Evolutionary conservation across 2,113 vertebrate genomes (phyloP).

Genomic region (Aphyosemion australe): DNA sequence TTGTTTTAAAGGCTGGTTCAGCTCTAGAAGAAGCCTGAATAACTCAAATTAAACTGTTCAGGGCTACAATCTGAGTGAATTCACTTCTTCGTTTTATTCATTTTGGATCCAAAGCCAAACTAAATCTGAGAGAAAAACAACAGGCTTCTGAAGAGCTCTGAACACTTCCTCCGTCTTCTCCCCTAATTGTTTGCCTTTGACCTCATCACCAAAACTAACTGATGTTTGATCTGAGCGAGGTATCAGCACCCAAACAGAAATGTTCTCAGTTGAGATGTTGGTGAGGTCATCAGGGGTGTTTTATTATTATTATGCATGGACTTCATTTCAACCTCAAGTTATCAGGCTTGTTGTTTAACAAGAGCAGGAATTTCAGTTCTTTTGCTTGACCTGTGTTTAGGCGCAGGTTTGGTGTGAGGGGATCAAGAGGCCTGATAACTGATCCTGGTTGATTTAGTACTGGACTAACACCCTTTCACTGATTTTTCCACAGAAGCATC

Average conservation of each 20-base stretch:
- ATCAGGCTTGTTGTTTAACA: slow-evolving; percentile 35
- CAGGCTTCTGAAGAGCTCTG: slow-evolving; percentile 44
- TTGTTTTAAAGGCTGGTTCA: slow-evolving; percentile 31
- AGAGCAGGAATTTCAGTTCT: too few species aligned
- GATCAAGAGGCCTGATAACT: slow-evolving; percentile 39
- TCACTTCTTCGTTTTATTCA: neutral
- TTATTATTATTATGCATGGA: slow-evolving; percentile 41
- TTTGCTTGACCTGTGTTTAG: neutral
- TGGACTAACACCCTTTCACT: neutral
- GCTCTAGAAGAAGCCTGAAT: slow-evolving; percentile 31
- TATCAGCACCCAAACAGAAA: too few species aligned
- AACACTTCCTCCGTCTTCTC: slow-evolving; percentile 33
- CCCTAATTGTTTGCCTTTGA: too few species aligned
- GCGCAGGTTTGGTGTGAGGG: neutral
- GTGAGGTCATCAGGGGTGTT: slow-evolving; percentile 46
- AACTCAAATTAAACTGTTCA: neutral
- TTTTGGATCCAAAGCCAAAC: neutral
- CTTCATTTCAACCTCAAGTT: slow-evolving; percentile 14
- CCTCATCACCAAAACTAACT: slow-evolving; percentile 34
- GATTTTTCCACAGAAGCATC: slow-evolving; percentile 78
- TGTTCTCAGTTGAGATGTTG: slow-evolving; percentile 5
- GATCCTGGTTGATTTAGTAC: neutral
- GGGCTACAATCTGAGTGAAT: neutral
- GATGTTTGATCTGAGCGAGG: neutral
- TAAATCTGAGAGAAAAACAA: slow-evolving; percentile 8